Evolutionary conservation across 1,140 invertebrate species (phyloP).

Genomic region (Lucilia cuprina): DNA sequence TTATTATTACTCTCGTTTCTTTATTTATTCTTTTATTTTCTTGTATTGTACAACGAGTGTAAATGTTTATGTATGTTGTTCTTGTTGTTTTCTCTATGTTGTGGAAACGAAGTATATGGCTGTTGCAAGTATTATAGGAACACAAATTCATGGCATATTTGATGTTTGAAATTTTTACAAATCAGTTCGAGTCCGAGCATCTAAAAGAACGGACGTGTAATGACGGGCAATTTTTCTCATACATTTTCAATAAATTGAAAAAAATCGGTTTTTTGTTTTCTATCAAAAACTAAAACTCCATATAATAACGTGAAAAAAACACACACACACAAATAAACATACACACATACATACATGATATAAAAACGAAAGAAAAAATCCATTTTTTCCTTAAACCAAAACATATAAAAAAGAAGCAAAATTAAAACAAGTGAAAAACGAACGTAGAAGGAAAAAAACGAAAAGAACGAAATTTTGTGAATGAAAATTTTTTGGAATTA

Average conservation of each 20-base stretch:
- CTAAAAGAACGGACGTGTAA: conserved; percentile 57
- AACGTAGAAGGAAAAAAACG: neutral
- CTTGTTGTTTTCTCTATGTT: neutral
- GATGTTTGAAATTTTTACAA: conserved; percentile 33
- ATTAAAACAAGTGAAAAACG: neutral
- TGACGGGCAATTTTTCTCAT: conserved; percentile 16
- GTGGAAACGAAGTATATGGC: neutral
- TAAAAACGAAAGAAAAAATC: neutral
- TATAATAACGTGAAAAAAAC: neutral
- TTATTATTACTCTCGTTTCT: neutral
- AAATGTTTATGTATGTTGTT: conserved; percentile 14
- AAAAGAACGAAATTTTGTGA: neutral
- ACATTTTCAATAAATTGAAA: neutral
- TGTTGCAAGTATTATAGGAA: conserved; percentile 8
- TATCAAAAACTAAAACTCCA: neutral
- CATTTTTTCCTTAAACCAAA: neutral
- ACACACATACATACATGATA: neutral
- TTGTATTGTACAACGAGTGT: conserved; percentile 28
- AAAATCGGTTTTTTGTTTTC: conserved; percentile 22
- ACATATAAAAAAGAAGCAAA: neutral
- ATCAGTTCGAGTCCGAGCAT: conserved; percentile 58
- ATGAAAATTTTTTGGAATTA: neutral
- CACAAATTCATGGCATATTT: conserved; percentile 24
- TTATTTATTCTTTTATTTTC: neutral
- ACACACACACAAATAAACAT: neutral